A percentile compares a stretch with the other conserved stretches of the same genome.
phyloP scores from a whole-genome alignment of 2,888 invertebrate genomes.

The Orchestes rusci region DNA sequence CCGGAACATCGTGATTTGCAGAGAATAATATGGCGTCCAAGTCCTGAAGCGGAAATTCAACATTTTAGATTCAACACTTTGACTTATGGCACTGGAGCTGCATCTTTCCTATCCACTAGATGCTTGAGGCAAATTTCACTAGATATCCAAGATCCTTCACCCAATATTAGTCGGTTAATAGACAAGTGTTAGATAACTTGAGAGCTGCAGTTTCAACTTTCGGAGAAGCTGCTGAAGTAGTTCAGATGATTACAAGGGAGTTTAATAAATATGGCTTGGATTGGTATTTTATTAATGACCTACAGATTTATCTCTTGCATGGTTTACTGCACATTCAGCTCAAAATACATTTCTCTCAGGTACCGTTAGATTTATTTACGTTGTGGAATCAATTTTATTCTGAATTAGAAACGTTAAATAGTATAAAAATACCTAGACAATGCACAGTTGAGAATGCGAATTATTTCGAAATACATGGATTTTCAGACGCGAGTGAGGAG shows the following conservation, averaged over 20 bases:
- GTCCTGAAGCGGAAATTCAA: background rate
- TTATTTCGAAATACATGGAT: background rate
- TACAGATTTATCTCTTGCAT: too few relatives aligned
- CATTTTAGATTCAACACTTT: conserved; percentile 10
- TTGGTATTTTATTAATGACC: too few relatives aligned
- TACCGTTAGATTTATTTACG: conserved; percentile 6
- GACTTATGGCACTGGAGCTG: conserved; percentile 4
- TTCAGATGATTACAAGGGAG: too few relatives aligned
- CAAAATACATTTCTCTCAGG: too few relatives aligned
- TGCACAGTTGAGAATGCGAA: background rate
- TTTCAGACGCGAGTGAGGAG: background rate
- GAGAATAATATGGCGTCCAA: conserved; percentile 10
- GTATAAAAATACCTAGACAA: background rate
- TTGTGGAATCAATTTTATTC: background rate
- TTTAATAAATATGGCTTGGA: too few relatives aligned
- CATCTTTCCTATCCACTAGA: conserved; percentile 11
- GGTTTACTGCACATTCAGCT: too few relatives aligned
- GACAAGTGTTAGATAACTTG: conserved; percentile 2
- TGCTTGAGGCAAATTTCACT: conserved; percentile 6
- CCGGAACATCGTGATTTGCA: conserved; percentile 6
- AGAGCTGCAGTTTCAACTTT: too few relatives aligned
- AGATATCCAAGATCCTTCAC: background rate
- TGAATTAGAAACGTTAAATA: background rate
- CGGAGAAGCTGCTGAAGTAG: too few relatives aligned
- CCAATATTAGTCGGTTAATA: conserved; percentile 1